Evolutionary conservation across 2,797 vertebrate species (phyloP).

Genomic region (Cyclura pinguis): DNA sequence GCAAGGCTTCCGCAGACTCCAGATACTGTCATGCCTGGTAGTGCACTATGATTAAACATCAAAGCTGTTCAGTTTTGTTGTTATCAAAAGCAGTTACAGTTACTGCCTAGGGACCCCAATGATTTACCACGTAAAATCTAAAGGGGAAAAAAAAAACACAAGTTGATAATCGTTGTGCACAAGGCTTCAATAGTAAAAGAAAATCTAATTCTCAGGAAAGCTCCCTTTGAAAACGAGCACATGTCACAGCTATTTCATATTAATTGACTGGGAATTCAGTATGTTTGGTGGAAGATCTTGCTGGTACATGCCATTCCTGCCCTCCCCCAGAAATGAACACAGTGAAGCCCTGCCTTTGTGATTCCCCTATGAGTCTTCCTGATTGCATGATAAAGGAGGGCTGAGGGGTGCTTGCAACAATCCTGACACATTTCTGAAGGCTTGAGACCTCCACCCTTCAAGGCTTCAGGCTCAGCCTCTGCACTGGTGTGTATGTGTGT

Average conservation of each 20-base stretch:
- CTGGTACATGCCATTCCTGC: background rate
- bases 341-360: background rate
- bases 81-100: slow-evolving; percentile 1
- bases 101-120: slow-evolving; percentile 9
- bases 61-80: slow-evolving; percentile 16
- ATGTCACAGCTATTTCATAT: background rate
- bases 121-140: background rate
- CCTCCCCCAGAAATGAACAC: background rate
- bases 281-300: background rate
- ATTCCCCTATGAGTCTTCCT: background rate
- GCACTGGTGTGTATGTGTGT: background rate
- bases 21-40: slow-evolving; percentile 23
- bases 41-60: background rate
- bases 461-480: background rate
- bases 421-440: background rate
- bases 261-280: background rate
- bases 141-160: background rate
- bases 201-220: background rate
- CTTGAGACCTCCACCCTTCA: background rate
- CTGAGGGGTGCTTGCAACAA: background rate
- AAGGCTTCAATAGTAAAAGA: background rate
- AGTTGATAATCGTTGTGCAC: background rate
- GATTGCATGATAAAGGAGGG: background rate
- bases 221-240: background rate
- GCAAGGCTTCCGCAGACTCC: background rate